Percentiles rank a stretch among this genome's conserved stretches.
Conservation (phyloP, 1,140 invertebrate genomes). For the Aphis gossypii region DNA sequence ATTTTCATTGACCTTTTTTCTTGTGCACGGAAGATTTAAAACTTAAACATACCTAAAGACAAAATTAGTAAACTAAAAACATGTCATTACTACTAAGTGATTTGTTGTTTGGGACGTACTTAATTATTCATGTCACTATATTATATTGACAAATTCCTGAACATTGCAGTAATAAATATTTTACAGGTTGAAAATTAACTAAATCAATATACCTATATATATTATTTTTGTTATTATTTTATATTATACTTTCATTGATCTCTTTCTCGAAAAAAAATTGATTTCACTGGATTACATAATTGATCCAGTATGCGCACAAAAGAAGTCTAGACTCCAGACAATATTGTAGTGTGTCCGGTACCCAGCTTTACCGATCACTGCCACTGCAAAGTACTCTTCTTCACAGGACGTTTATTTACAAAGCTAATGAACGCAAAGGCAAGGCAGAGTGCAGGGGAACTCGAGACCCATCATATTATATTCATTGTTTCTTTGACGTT, state of each 20-base stretch:
- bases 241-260: too few relatives aligned
- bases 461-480: background rate
- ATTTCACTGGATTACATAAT: background rate
- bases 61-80: background rate
- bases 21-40: background rate
- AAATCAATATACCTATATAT: background rate
- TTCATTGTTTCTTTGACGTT: background rate
- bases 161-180: background rate
- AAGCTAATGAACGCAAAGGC: background rate
- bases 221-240: too few relatives aligned
- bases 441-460: background rate
- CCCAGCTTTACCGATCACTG: background rate
- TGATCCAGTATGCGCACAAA: background rate
- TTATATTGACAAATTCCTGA: background rate
- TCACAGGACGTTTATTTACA: background rate
- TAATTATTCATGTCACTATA: background rate
- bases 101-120: background rate
- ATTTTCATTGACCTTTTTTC: too few relatives aligned
- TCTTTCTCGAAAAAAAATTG: too few relatives aligned
- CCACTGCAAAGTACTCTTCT: background rate
- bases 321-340: background rate
- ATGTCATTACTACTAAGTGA: background rate
- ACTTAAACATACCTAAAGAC: background rate
- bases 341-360: background rate
- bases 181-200: background rate